Percentiles rank a stretch among this genome's conserved stretches.
These are phyloP conservation scores for Taphrorychus bicolor DNA, from an alignment of 2,888 invertebrate species.

Conservation along the genomic window DNA sequence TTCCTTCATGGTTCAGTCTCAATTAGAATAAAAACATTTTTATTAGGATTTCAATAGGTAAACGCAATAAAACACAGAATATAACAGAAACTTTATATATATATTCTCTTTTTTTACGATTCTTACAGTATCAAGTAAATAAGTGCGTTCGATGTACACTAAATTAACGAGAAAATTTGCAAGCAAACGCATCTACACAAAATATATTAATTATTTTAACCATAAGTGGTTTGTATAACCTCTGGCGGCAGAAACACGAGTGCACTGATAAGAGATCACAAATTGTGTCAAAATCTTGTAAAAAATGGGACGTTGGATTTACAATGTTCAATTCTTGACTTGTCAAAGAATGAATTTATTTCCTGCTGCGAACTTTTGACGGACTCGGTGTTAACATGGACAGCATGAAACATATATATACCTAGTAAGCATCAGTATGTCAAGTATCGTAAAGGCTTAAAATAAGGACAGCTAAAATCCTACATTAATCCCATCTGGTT, in stretches of 20 bases:
- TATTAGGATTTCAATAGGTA: no score
- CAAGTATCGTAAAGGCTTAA: constrained; percentile 45
- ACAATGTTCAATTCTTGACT: constrained; percentile 21
- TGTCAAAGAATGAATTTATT: constrained; percentile 43
- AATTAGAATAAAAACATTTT: no score
- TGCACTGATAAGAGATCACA: constrained; percentile 54
- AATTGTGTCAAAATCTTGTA: constrained; percentile 44
- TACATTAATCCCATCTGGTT: constrained; percentile 37
- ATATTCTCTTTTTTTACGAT: constrained; percentile 50
- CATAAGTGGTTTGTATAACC: constrained; percentile 48
- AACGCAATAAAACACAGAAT: constrained; percentile 5
- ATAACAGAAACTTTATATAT: constrained; percentile 56
- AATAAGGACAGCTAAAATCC: constrained; percentile 49
- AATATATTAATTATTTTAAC: constrained; percentile 55
- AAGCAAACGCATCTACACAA: constrained; percentile 61
- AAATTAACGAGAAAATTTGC: constrained; percentile 57
- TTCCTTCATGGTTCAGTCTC: no score
- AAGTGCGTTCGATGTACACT: constrained; percentile 61
- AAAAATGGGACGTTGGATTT: constrained; percentile 50
- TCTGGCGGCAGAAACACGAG: constrained; percentile 51
- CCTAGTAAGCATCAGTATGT: constrained; percentile 38
- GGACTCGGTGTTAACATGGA: constrained; percentile 56
- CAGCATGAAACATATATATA: constrained; percentile 57
- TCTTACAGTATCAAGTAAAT: constrained; percentile 52
- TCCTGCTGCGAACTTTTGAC: constrained; percentile 52